These are phyloP conservation scores for Tetraneura akinire DNA, from an alignment of 1,140 invertebrate genomes.

Conservation along the genomic window DNA sequence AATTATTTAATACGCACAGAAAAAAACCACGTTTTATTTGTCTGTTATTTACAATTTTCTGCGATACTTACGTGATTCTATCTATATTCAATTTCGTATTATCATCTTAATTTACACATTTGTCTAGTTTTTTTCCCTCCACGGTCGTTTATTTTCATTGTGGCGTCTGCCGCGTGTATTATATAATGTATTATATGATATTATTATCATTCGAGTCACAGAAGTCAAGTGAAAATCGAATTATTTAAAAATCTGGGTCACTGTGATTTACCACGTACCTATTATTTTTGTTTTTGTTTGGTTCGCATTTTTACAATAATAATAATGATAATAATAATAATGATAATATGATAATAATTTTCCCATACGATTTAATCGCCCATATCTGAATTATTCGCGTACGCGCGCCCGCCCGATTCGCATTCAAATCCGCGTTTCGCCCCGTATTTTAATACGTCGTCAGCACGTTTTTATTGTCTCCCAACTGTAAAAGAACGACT, in stretches of 20 bases:
- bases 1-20: too few species aligned
- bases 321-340: too few species aligned
- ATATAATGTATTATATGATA: neutral
- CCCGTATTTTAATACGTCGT: neutral
- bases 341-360: too few species aligned
- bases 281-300: neutral
- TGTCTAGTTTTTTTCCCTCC: too few species aligned
- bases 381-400: conserved; percentile 3
- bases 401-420: neutral
- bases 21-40: too few species aligned
- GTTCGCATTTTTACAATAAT: too few species aligned
- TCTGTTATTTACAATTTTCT: too few species aligned
- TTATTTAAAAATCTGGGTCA: neutral
- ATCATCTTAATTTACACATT: too few species aligned
- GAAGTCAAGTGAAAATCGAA: neutral
- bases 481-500: neutral
- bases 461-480: neutral
- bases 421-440: neutral
- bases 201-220: neutral
- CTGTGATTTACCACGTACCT: neutral
- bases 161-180: too few species aligned
- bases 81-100: too few species aligned
- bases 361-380: neutral
- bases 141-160: too few species aligned
- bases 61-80: too few species aligned